Evolutionary conservation across 1,140 invertebrate species (phyloP).

Genomic region (Heliconius hermathena): DNA sequence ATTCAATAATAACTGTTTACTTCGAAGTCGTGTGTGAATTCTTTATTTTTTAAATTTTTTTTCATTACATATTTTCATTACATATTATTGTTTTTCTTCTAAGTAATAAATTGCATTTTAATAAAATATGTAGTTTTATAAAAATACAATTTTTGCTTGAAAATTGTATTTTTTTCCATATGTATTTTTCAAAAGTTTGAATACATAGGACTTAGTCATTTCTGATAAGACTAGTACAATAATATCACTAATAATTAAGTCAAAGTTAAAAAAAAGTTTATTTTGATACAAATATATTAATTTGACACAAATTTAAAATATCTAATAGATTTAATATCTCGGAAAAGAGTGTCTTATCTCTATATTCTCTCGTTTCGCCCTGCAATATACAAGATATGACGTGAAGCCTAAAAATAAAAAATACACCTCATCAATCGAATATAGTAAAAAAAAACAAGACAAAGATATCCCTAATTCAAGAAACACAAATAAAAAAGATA

Average conservation of each 20-base stretch:
- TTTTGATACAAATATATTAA: too few relatives aligned
- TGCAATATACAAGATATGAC: neutral
- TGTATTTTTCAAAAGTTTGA: too few relatives aligned
- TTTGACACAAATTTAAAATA: too few relatives aligned
- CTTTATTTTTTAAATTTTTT: neutral
- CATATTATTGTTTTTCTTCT: neutral
- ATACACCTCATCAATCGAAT: too few relatives aligned
- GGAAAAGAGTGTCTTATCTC: neutral
- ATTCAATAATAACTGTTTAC: slow-evolving; percentile 6
- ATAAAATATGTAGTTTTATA: too few relatives aligned
- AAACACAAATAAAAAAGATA: neutral
- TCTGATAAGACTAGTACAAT: too few relatives aligned
- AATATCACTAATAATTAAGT: too few relatives aligned
- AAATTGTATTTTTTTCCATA: too few relatives aligned
- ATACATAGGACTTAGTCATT: too few relatives aligned
- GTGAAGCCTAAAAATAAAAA: neutral
- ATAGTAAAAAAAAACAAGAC: neutral
- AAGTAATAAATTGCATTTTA: neutral
- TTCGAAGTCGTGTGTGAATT: neutral
- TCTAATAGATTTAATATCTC: neutral
- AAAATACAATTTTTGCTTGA: too few relatives aligned
- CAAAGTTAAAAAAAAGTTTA: too few relatives aligned
- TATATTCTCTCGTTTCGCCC: neutral
- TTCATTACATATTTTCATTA: too few relatives aligned
- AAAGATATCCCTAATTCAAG: neutral